Evolutionary conservation across 2,113 vertebrate genomes (phyloP), one percentile per base, ranked within the genome.

Genomic region (Dipodomys stephensi): DNA sequence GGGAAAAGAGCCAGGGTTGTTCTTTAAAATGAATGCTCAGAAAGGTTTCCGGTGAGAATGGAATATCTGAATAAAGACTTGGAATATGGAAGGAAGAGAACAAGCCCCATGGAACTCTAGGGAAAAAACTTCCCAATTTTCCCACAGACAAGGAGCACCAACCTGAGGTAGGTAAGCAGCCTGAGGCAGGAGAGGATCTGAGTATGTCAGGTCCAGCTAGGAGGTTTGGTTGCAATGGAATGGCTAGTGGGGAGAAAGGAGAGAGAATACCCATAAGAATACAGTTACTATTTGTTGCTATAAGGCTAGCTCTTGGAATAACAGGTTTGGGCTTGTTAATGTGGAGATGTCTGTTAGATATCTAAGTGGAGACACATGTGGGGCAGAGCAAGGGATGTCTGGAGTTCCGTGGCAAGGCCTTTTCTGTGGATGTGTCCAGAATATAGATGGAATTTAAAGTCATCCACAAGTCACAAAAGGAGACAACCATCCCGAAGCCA

Each of bases 21-120:
- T 27, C 9, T 65, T 77, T 80, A 72, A 87, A 53, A 49, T 78
- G n/a, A 6, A 30, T 77, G n/a, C 67, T 49, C 49, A 27, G 28
- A 39, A 39, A 39, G 39, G 39, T 39, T 39, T 39, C 39, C 39
- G 6, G 39, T 39, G 39, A 76, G 60, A 85, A 23, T 20, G 32
- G 35, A 82, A 53, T 35, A 20, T 22, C 28, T 4, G 20, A 88
- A 12, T 44, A 82, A 84, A 72, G 18, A 28, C 27, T 79, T 76
- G 83, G 68, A 87, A 83, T 62, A 9, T 1, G 4, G 5, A 20
- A 71, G 60, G 11, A 6, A 82, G 35, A 57, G 28, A 78, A 5
- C n/a, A 18, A 53, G 12, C 9, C 15, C n/a, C 0, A 1, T 22
- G 18, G 11, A 1, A 49, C 1, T 20, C 39, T 27, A 9, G n/a